Evolutionary conservation across 2,797 vertebrate genomes (phyloP), one percentile per base, ranked within the genome.

Genomic region (Tenualosa ilisha): DNA sequence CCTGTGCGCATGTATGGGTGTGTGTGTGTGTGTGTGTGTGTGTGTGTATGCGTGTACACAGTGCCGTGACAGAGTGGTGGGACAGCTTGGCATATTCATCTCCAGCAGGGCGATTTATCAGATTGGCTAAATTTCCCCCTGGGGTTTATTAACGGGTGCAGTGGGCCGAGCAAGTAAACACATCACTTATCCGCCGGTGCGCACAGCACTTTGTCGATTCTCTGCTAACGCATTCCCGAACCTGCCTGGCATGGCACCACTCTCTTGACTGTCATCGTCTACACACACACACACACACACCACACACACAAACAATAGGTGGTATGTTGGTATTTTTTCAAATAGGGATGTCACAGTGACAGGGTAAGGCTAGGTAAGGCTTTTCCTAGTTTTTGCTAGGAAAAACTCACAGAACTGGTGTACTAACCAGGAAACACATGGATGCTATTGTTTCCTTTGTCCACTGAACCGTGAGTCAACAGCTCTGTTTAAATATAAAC

Each of bases 131-230:
- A 82, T 87, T 85, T 85, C 87, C 85, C 82, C 81, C n/a, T 17
- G 68, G 82, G 85, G 85, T 72, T 84, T 83, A 87, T 87, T 87
- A 88, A 81, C 79, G 83, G 59, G 53, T 5, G 75, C 24, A 20
- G n/a, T 54, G 15, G 84, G 81, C 85, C 61, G 61, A 84, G 15
- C 4, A 49, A 86, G 85, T 88, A 86, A 89, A 86, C 87, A 83
- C 83, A 88, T 88, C 37, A 81, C 72, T 85, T 88, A 87, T 85
- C 31, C 22, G 81, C 81, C 79, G 50, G 83, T 56, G 84, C 81
- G 56, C 24, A 50, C 75, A 82, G 87, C 68, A 84, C 59, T 85
- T 61, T 40, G 56, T 85, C 31, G 82, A 46, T 54, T 85, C 79
- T 59, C 79, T 53, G 81, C 61, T 84, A 79, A 85, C 50, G 13